Evolutionary conservation across 2,888 invertebrate genomes (phyloP).

Genomic region (Hypselothyrea guttata): DNA sequence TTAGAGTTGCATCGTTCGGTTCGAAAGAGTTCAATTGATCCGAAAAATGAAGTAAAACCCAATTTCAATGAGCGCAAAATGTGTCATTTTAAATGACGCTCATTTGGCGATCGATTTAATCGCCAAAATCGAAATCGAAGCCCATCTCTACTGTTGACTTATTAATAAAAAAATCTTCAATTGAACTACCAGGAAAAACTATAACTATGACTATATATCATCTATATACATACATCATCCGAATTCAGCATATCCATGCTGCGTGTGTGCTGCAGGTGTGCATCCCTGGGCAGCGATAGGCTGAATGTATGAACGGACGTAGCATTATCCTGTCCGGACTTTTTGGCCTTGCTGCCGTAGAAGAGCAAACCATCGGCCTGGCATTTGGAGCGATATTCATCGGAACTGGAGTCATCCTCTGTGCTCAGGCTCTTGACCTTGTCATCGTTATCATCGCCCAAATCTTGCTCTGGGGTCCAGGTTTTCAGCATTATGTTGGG

Average conservation of each 20-base stretch:
- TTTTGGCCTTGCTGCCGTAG: slow-evolving; percentile 45
- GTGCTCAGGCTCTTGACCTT: slow-evolving; percentile 38
- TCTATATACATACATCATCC: slow-evolving; percentile 30
- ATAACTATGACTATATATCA: not conserved
- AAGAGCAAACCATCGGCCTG: slow-evolving; percentile 49
- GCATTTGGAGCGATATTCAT: slow-evolving; percentile 50
- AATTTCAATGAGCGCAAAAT: no score
- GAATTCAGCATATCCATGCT: slow-evolving; percentile 16
- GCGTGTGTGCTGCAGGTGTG: slow-evolving; percentile 72
- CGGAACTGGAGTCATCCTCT: slow-evolving; percentile 77
- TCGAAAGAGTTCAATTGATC: no score
- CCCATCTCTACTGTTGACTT: no score
- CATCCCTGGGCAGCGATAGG: slow-evolving; percentile 88
- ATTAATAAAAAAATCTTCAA: no score
- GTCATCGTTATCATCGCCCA: slow-evolving; percentile 85
- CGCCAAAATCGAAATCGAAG: no score
- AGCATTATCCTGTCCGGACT: slow-evolving; percentile 9
- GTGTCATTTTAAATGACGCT: not conserved
- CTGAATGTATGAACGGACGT: slow-evolving; percentile 87
- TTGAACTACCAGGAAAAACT: no score
- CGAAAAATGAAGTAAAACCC: no score
- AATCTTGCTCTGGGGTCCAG: slow-evolving; percentile 94
- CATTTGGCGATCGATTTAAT: no score
- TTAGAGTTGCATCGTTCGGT: no score
- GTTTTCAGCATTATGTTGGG: slow-evolving; percentile 67